phyloP scores from a whole-genome alignment of 2,888 invertebrate species.

The Drosophila affinis region DNA sequence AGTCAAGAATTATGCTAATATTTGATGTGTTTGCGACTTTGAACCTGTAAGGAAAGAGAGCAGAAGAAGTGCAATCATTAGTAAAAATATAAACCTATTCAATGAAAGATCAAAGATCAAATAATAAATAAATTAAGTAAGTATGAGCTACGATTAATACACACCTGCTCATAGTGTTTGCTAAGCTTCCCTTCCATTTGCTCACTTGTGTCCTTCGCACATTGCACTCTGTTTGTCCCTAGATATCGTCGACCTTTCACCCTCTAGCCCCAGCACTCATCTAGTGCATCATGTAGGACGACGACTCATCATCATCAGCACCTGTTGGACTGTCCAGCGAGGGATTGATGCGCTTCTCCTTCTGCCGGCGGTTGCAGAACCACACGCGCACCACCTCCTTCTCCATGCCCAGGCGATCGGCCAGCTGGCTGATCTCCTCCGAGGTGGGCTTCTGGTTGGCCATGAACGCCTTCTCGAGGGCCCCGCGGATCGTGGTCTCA shows the following conservation, averaged over 20 bases:
- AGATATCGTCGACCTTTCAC: neutral
- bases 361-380: slow-evolving; percentile 98
- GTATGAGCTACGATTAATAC: slow-evolving; percentile 7
- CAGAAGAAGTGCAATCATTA: slow-evolving; percentile 5
- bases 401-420: slow-evolving; percentile 97
- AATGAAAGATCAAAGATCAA: neutral
- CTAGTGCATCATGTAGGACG: slow-evolving; percentile 82
- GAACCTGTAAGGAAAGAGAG: slow-evolving; percentile 61
- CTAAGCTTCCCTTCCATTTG: slow-evolving; percentile 15
- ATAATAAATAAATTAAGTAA: neutral
- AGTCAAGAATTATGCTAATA: slow-evolving; percentile 70
- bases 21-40: slow-evolving; percentile 78
- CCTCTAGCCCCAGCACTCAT: neutral
- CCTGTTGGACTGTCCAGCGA: slow-evolving; percentile 89
- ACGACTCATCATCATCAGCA: slow-evolving; percentile 84
- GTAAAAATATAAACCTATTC: too few species aligned
- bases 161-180: slow-evolving; percentile 59
- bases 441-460: slow-evolving; percentile 98
- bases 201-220: slow-evolving; percentile 45
- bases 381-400: slow-evolving; percentile 97
- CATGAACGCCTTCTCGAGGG: slow-evolving; percentile 96
- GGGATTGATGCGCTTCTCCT: slow-evolving; percentile 98
- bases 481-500: slow-evolving; percentile 97
- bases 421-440: slow-evolving; percentile 96
- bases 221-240: slow-evolving; percentile 66